phyloP scores from a whole-genome alignment of 2,797 vertebrate genomes.

The Pangasius sanitwongsei region DNA sequence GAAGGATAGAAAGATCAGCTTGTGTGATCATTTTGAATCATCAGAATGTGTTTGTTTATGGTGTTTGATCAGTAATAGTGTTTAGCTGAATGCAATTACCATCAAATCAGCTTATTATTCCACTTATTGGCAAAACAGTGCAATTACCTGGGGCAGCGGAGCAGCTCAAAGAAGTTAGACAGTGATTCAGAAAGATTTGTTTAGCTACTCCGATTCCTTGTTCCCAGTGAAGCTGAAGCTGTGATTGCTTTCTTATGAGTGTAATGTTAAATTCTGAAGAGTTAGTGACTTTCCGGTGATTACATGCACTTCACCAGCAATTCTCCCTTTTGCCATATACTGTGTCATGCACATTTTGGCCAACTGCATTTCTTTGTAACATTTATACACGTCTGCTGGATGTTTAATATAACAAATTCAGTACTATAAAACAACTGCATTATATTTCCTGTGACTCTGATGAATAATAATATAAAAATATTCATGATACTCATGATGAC shows the following conservation, averaged over 20 bases:
- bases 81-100: not conserved
- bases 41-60: not conserved
- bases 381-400: not conserved
- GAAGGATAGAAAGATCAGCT: not conserved
- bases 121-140: conserved; percentile 40
- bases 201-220: not conserved
- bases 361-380: not conserved
- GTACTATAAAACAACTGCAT: not conserved
- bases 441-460: not conserved
- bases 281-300: not conserved
- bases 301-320: not conserved
- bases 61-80: not conserved
- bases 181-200: not conserved
- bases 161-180: conserved; percentile 70
- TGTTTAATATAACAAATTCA: not conserved
- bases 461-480: not conserved
- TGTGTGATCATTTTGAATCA: not conserved
- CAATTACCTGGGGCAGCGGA: conserved; percentile 84
- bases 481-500: not conserved
- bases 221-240: not conserved
- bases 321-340: not conserved
- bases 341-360: not conserved
- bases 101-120: no score
- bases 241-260: not conserved
- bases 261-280: not conserved